Conservation (phyloP, 92 coral and sea anemone species). For the Pocillopora meandrina region DNA sequence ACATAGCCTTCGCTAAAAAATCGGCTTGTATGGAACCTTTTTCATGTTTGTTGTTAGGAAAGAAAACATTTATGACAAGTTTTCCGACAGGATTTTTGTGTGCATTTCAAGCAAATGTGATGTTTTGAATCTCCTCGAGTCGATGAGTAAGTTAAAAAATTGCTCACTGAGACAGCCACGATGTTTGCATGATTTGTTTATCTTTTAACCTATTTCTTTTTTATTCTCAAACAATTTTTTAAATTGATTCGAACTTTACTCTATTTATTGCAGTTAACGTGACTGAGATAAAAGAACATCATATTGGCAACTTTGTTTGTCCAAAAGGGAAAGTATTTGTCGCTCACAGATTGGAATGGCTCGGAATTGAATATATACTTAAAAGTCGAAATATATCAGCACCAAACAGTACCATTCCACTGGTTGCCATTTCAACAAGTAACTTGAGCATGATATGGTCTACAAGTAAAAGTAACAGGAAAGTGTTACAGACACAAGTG, state of each 20-base stretch:
- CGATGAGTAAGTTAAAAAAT: too few relatives aligned
- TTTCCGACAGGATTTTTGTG: too few relatives aligned
- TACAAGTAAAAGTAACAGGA: background rate
- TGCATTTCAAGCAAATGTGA: too few relatives aligned
- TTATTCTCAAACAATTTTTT: too few relatives aligned
- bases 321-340: slow-evolving; percentile 20
- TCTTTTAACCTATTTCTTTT: too few relatives aligned
- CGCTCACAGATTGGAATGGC: slow-evolving; percentile 26
- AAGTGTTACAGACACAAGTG: background rate
- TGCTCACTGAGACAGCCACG: too few relatives aligned
- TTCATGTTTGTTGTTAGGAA: too few relatives aligned
- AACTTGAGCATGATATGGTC: background rate
- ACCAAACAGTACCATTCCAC: background rate
- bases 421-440: background rate
- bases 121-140: too few relatives aligned
- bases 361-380: slow-evolving; percentile 23
- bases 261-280: slow-evolving; percentile 14
- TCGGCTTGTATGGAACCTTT: too few relatives aligned
- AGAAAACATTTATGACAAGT: too few relatives aligned
- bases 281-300: background rate
- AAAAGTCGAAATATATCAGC: slow-evolving; percentile 4
- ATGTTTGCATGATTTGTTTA: too few relatives aligned
- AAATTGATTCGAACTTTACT: background rate
- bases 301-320: background rate
- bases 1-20: too few relatives aligned